Evolutionary conservation across 2,888 invertebrate species (phyloP), one percentile per base, ranked within the genome.

Genomic region (Agriopis aurantiaria): DNA sequence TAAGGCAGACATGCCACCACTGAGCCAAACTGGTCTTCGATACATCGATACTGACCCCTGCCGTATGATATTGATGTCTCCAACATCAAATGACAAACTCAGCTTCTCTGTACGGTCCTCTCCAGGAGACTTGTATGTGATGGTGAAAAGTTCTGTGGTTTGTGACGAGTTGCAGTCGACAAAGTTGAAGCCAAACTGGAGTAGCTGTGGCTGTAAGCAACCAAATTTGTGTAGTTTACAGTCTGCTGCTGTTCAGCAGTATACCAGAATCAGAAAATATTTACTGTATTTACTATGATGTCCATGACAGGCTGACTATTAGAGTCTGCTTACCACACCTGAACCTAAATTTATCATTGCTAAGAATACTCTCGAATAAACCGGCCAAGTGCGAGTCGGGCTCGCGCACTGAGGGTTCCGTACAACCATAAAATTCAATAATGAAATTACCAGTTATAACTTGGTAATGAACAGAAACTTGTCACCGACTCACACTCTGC

Each of bases 141-240:
- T 75, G 49, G 84, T 84, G 71, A 93, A 90, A 3, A 83, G 79
- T 61, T 92, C 91, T 12, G 87, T 85, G 69, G 78, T 85, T 8
- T 82, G 80, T 17, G 91, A 90, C n/a, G 89, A 85, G 65, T 88
- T 88, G 79, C 78, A 80, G 51, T 92, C 91, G 61, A 90, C 76
- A 78, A 93, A 91, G 70, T 82, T 86, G 58, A 92, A 91, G 11
- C 87, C 91, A 80, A 93, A 88, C 68, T 87, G 83, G 45, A 93
- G 73, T 51, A 94, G 76, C 72, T 93, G 92, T 74, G 83, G 82
- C 93, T 94, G 86, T 68, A 90, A 90, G 68, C 46, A 69, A 55
- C 8, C n/a, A 33, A 9, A 40, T 2, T 40, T 9, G 8, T 49
- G 8, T 49, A 49, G 8, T 6, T n/a, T 48, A 48, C n/a, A n/a